Evolutionary conservation across 2,113 vertebrate species (phyloP).

Genomic region (Nothocercus julius): DNA sequence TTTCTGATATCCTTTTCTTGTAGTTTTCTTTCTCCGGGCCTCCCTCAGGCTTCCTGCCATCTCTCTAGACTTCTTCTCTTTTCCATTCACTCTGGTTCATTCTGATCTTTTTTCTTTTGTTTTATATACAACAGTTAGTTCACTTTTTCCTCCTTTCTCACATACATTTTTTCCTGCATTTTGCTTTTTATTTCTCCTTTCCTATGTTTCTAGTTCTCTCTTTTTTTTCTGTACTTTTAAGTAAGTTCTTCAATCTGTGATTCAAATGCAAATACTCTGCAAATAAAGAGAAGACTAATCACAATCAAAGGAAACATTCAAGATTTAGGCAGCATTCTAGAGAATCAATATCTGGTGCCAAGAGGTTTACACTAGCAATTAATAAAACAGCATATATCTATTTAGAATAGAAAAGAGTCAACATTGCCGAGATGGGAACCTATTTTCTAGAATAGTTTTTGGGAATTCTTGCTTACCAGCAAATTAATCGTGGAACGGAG

Average conservation of each 20-base stretch:
- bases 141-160: not conserved
- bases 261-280: not conserved
- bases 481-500: not conserved
- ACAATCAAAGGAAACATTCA: not conserved
- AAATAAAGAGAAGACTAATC: not conserved
- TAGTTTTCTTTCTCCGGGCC: slow-evolving; percentile 58
- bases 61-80: slow-evolving; percentile 15
- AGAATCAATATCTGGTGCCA: not conserved
- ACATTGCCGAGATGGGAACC: not conserved
- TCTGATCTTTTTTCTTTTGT: slow-evolving; percentile 51
- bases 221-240: not conserved
- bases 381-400: not conserved
- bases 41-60: slow-evolving; percentile 48
- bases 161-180: not conserved
- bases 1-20: slow-evolving; percentile 31
- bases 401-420: not conserved
- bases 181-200: not conserved
- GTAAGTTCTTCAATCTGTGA: not conserved
- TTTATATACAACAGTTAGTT: not conserved
- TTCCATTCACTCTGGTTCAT: slow-evolving; percentile 23
- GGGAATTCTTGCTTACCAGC: not conserved
- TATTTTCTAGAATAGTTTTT: not conserved
- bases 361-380: not conserved
- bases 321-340: not conserved
- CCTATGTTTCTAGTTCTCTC: not conserved